Base-by-base conservation (phyloP, 2,113 vertebrate genomes). In the Amia ocellicauda region DNA sequence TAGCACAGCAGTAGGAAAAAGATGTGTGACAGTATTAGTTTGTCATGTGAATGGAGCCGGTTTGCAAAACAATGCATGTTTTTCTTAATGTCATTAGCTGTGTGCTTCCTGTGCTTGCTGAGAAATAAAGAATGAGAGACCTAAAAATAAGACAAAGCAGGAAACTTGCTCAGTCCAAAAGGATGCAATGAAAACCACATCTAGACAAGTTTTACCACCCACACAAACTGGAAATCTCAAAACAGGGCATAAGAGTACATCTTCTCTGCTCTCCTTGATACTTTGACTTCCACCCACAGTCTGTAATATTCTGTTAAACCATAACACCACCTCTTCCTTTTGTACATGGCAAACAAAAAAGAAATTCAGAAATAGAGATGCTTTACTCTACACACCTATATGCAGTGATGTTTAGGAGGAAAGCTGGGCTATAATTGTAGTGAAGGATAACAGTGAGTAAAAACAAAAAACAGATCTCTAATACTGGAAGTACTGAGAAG, bases 121-220 rank as follows among this genome's bases (percentile, higher is more conserved):
- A 62, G 45, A 7, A n/a, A 11, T 4, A 17, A 27, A 22, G 29
- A n/a, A n/a, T n/a, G 52, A 41, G 62, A 63, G 63, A 77, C 67
- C 62, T 58, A 68, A 70, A 60, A 52, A 28, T 63, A 62, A 62
- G 68, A 63, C 66, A 56, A 47, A 58, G 57, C 68, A 80, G 74
- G 76, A 81, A 75, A 73, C 69, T 64, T 65, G 55, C 65, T 59
- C 66, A 20, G 79, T 74, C 80, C 78, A 73, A 71, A 80, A 78
- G 74, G 78, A 65, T 68, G 71, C 58, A 65, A 68, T 31, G 45
- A 40, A 28, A 42, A 40, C 29, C 54, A 13, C 45, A 36, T 47
- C 63, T 58, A 26, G 43, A 29, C 27, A 8, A 51, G 43, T 11
- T 42, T 7, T 57, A 26, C 11, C 53, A 29, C 55, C 43, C 11